These are phyloP conservation scores for Sebastolobus alascanus DNA, from an alignment of 2,797 vertebrate species.

Conservation along the genomic window DNA sequence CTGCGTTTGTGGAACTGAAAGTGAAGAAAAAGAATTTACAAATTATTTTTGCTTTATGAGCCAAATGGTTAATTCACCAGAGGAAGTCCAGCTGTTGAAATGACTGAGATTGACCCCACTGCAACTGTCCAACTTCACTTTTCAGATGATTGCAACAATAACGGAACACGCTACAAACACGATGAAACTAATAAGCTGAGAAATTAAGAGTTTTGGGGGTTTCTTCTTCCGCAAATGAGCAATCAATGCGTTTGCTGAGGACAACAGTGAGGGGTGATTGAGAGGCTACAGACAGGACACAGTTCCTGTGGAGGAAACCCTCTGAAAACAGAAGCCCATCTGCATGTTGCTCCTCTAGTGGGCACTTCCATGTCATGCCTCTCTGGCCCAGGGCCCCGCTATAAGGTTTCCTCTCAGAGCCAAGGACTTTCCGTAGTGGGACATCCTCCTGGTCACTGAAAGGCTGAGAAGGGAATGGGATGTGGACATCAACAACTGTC, in stretches of 20 bases:
- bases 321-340: slow-evolving; percentile 83
- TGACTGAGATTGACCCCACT: slow-evolving; percentile 9
- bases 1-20: slow-evolving; percentile 40
- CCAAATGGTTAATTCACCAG: slow-evolving; percentile 10
- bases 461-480: slow-evolving; percentile 42
- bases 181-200: not conserved
- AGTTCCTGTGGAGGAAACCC: slow-evolving; percentile 80
- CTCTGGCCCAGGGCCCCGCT: slow-evolving; percentile 59
- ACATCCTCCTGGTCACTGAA: slow-evolving; percentile 78
- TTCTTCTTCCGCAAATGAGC: not conserved
- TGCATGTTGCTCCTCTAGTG: slow-evolving; percentile 71
- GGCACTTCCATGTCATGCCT: slow-evolving; percentile 80
- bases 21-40: slow-evolving; percentile 5
- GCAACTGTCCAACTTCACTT: slow-evolving; percentile 13
- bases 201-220: slow-evolving; percentile 6
- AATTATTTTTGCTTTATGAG: slow-evolving; percentile 6
- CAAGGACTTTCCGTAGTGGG: slow-evolving; percentile 83
- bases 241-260: slow-evolving; percentile 11
- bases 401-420: slow-evolving; percentile 80
- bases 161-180: not conserved
- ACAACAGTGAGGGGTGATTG: slow-evolving; percentile 54
- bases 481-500: slow-evolving; percentile 37
- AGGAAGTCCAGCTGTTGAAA: slow-evolving; percentile 52
- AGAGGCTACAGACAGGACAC: slow-evolving; percentile 71
- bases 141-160: slow-evolving; percentile 20